Conservation (phyloP, 2,797 vertebrate species). For the Melanotaenia maccullochi region DNA sequence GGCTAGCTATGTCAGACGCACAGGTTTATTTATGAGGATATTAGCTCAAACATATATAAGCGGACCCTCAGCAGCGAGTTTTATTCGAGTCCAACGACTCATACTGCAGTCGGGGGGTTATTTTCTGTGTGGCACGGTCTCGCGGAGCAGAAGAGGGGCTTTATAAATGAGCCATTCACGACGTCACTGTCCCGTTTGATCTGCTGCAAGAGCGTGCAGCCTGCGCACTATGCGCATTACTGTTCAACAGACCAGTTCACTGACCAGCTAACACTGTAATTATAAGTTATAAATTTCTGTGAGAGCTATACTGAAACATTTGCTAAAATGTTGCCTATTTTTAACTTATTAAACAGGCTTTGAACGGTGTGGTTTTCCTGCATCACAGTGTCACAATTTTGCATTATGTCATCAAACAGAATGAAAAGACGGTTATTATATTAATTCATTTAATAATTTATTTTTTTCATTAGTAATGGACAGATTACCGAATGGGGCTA, state of each 20-base stretch:
- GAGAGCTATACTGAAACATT: neutral
- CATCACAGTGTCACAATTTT: neutral
- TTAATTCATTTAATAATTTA: no score
- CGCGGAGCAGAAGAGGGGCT: neutral
- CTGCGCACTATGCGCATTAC: slow-evolving; percentile 68
- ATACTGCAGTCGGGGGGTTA: neutral
- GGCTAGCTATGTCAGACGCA: neutral
- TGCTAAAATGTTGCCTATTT: neutral
- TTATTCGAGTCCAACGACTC: no score
- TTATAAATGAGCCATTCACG: slow-evolving; percentile 18
- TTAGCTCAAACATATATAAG: slow-evolving; percentile 12
- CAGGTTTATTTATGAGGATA: slow-evolving; percentile 28
- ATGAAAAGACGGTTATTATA: no score
- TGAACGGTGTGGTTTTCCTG: neutral
- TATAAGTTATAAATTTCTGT: neutral
- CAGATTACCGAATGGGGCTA: neutral
- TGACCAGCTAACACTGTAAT: neutral
- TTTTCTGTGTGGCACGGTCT: neutral
- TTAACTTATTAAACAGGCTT: neutral
- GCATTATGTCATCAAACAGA: neutral
- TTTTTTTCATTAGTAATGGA: neutral
- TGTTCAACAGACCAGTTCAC: slow-evolving; percentile 10
- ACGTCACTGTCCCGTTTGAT: slow-evolving; percentile 26
- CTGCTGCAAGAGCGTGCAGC: slow-evolving; percentile 9
- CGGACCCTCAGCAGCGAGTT: slow-evolving; percentile 24